These are phyloP conservation scores for Meriones unguiculatus DNA, from an alignment of 2,113 vertebrate species.

Conservation along the genomic window DNA sequence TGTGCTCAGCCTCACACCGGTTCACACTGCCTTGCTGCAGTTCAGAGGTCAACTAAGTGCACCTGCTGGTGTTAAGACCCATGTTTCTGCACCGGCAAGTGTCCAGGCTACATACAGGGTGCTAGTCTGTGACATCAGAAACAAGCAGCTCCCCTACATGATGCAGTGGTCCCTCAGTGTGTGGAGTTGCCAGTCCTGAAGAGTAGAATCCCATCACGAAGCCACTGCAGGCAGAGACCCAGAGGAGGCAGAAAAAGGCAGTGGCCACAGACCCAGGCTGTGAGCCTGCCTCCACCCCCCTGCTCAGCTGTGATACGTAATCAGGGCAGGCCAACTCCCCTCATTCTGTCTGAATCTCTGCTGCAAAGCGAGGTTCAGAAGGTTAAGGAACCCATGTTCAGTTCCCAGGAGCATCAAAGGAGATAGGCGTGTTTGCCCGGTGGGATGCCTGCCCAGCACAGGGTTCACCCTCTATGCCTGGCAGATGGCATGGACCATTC, in stretches of 20 bases:
- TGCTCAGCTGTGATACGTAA: background rate
- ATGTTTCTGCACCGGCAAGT: background rate
- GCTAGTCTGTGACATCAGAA: background rate
- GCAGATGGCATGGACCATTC: rapidly evolving
- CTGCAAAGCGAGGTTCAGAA: background rate
- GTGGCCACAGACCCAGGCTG: background rate
- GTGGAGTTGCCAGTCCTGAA: background rate
- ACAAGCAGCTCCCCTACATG: background rate
- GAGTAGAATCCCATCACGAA: background rate
- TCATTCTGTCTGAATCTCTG: background rate
- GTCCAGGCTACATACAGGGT: background rate
- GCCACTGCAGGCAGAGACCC: background rate
- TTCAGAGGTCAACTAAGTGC: background rate
- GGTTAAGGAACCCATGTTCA: rapidly evolving
- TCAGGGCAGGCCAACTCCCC: background rate
- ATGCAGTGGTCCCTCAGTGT: background rate
- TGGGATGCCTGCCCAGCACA: no score
- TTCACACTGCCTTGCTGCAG: background rate
- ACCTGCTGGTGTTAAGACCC: background rate
- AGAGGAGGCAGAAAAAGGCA: background rate
- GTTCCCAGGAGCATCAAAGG: background rate
- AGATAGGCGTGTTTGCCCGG: rapidly evolving
- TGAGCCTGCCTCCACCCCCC: background rate
- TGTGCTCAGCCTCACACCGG: background rate
- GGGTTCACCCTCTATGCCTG: rapidly evolving